Conservation (phyloP, 2,888 invertebrate species). For the Polia nebulosa region DNA sequence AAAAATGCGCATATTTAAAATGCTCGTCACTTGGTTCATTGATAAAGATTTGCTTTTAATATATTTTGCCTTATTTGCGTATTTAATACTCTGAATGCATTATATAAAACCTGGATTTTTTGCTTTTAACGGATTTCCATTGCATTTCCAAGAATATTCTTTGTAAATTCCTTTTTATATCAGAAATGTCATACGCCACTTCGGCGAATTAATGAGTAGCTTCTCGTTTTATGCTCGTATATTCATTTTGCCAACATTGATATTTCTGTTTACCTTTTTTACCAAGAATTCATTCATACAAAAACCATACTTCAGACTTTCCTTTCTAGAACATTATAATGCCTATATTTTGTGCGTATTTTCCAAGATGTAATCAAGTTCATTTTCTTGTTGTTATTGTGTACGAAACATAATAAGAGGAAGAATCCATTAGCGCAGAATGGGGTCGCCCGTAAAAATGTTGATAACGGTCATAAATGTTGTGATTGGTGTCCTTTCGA, state of each 20-base stretch:
- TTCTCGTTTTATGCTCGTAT: neutral
- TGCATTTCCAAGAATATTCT: neutral
- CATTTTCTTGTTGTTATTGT: conserved; percentile 45
- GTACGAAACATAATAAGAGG: conserved; percentile 45
- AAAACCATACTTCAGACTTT: neutral
- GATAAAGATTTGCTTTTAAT: neutral
- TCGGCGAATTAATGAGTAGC: neutral
- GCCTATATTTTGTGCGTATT: neutral
- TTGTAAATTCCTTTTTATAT: neutral
- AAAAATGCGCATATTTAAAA: no score
- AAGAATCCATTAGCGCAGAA: conserved; percentile 60
- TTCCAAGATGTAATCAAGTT: conserved; percentile 33
- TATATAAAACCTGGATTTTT: neutral
- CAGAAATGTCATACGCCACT: neutral
- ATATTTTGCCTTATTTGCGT: neutral
- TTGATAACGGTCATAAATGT: conserved; percentile 61
- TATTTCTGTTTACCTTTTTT: neutral
- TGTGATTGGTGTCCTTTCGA: conserved; percentile 52
- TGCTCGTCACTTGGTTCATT: neutral
- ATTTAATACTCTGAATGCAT: neutral
- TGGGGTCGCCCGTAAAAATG: conserved; percentile 59
- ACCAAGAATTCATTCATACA: conserved; percentile 9
- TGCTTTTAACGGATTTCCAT: no score
- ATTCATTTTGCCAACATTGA: neutral
- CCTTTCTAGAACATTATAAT: no score